Conservation (phyloP, 92 coral and sea anemone genomes). For the Actinernus sp. region DNA sequence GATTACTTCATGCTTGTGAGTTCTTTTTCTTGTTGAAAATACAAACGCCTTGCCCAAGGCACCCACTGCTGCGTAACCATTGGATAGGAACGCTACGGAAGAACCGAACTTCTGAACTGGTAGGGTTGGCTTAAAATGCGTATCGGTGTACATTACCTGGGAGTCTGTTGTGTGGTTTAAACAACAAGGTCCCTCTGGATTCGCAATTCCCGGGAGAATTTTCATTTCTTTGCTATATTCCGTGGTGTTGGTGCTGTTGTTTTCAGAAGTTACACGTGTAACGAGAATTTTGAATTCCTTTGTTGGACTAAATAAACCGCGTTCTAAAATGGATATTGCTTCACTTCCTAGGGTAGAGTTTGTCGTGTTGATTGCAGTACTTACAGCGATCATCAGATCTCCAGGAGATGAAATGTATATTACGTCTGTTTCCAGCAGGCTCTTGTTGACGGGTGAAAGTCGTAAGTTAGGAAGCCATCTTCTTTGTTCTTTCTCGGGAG, state of each 20-base stretch:
- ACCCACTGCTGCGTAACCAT: constrained; percentile 62
- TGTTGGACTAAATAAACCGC: constrained; percentile 72
- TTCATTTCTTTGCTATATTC: constrained; percentile 66
- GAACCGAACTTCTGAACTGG: constrained; percentile 73
- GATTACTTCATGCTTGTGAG: constrained; percentile 6
- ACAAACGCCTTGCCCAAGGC: constrained; percentile 64
- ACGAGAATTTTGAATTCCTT: constrained; percentile 74
- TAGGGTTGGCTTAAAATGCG: constrained; percentile 77
- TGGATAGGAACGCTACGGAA: constrained; percentile 62
- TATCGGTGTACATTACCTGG: constrained; percentile 56
- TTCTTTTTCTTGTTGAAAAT: constrained; percentile 47
- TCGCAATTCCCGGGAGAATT: constrained; percentile 70
- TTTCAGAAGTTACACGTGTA: constrained; percentile 74
- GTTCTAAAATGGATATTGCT: constrained; percentile 48
- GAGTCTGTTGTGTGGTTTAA: constrained; percentile 47
- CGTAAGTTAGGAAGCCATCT: constrained; percentile 85
- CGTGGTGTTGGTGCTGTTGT: constrained; percentile 84
- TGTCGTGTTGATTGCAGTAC: constrained; percentile 23
- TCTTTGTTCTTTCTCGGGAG: constrained; percentile 67
- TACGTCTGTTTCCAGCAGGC: constrained; percentile 11
- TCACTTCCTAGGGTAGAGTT: constrained; percentile 11
- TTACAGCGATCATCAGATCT: constrained; percentile 50
- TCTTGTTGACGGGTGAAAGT: constrained; percentile 64
- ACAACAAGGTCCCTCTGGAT: constrained; percentile 91
- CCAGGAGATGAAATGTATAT: constrained; percentile 71